These are phyloP conservation scores for Phenacoccus solenopsis DNA, from an alignment of 1,140 invertebrate species.

Conservation along the genomic window DNA sequence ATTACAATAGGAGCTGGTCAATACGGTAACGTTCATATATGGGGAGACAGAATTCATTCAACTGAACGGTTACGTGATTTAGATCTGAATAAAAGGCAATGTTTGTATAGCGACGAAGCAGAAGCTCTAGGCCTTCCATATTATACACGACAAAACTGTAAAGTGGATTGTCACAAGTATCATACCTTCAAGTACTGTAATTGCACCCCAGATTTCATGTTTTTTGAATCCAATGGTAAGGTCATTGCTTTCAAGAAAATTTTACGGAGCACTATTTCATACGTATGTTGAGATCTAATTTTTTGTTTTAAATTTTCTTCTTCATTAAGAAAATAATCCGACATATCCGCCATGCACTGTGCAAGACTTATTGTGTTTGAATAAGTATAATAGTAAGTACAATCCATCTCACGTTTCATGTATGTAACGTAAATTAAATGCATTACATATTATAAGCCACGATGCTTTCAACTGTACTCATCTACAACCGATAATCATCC, in stretches of 20 bases:
- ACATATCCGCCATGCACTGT: conserved; percentile 23
- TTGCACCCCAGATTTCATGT: conserved; percentile 28
- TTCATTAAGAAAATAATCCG: conserved; percentile 18
- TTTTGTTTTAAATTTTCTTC: too few relatives aligned
- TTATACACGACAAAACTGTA: conserved; percentile 27
- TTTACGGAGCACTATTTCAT: too few relatives aligned
- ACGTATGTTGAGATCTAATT: too few relatives aligned
- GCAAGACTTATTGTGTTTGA: conserved; percentile 26
- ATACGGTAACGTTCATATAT: conserved; percentile 22
- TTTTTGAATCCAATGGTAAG: conserved; percentile 24
- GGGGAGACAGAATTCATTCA: conserved; percentile 24
- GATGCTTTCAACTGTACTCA: too few relatives aligned
- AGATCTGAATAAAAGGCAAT: conserved; percentile 20
- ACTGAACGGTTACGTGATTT: conserved; percentile 21
- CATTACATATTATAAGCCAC: too few relatives aligned
- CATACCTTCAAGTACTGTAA: conserved; percentile 26
- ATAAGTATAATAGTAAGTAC: conserved; percentile 27
- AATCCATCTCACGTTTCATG: too few relatives aligned
- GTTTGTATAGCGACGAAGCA: conserved; percentile 25
- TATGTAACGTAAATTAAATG: too few relatives aligned
- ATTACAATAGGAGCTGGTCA: conserved; percentile 21
- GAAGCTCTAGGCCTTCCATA: conserved; percentile 16
- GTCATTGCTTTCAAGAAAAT: too few relatives aligned
- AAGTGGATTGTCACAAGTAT: conserved; percentile 25
- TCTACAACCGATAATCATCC: too few relatives aligned